phyloP scores from a whole-genome alignment of 1,140 invertebrate genomes.

The Scaptomyza hsui region DNA sequence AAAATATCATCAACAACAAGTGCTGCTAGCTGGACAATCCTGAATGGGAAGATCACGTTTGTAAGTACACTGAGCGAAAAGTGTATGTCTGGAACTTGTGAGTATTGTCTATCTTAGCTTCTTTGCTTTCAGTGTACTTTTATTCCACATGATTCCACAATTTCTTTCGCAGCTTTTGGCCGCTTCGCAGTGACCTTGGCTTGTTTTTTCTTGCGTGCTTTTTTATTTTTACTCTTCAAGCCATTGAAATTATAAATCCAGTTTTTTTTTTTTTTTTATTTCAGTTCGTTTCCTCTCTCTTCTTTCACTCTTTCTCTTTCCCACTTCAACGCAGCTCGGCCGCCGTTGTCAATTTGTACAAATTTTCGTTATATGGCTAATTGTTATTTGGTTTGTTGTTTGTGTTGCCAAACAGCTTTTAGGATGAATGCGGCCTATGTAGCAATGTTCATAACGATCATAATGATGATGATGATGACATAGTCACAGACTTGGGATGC shows the following conservation, averaged over 20 bases:
- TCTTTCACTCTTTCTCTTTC: slow-evolving; percentile 79
- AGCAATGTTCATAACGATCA: slow-evolving; percentile 35
- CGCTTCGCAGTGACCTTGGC: slow-evolving; percentile 74
- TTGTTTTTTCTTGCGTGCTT: slow-evolving; percentile 74
- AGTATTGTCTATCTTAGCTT: not conserved
- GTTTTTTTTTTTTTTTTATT: slow-evolving; percentile 43
- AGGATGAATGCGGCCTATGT: slow-evolving; percentile 48
- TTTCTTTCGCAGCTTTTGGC: slow-evolving; percentile 59
- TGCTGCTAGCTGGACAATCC: slow-evolving; percentile 14
- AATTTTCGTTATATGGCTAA: slow-evolving; percentile 79
- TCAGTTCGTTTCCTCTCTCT: slow-evolving; percentile 64
- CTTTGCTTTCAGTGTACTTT: slow-evolving; percentile 17
- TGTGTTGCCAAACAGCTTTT: slow-evolving; percentile 73
- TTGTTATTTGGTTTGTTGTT: slow-evolving; percentile 56
- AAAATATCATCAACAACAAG: slow-evolving; percentile 24
- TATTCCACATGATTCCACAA: slow-evolving; percentile 54
- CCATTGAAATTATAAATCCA: slow-evolving; percentile 73
- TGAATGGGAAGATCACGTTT: slow-evolving; percentile 31
- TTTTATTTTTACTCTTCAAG: slow-evolving; percentile 36
- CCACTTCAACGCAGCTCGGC: slow-evolving; percentile 30
- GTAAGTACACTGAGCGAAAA: not conserved
- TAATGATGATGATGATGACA: slow-evolving; percentile 54
- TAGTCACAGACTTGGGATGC: slow-evolving; percentile 44
- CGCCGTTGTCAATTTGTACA: slow-evolving; percentile 67
- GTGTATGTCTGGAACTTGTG: not conserved